Base-by-base conservation (phyloP, 2,888 invertebrate species). In the Cataglyphis albicans region DNA sequence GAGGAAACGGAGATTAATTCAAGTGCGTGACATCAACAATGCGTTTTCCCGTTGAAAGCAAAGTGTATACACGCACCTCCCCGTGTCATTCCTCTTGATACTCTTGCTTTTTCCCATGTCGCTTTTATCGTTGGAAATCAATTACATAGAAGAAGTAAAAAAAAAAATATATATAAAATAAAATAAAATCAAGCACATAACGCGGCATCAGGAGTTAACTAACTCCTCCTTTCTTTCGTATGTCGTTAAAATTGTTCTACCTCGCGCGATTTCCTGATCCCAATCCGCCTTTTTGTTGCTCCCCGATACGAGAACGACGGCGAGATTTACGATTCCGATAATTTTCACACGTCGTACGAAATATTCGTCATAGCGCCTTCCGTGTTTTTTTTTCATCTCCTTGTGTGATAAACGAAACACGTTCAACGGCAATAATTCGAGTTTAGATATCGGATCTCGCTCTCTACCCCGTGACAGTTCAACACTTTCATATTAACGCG, bases 401-500 rank as follows among this genome's bases (percentile, higher is more conserved):
- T 32, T 48, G 59, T 73, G 21, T 9, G 41, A 29, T 57, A 78
- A 32, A 57, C 4, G 41, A 72, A 44, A 44, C 72, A 38, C 52
- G 38, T 76, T 15, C 76, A 44, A 59, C 1, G 32, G 18, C 32
- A 44, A 29, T 70, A 59, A 72, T 59, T 61, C 59, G 78, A 72
- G 78, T 72, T 78, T 59, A 59, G 73, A 73, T 80, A 78, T 44
- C 44, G 78, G 18, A 72, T 21, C 59, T 32, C 15, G 32, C 57
- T 57, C 76, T 57, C 76, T 68, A 59, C 12, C 68, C 29, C 73
- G 44, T 80, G 78, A 72, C 59, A 44, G 21, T 25, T 80, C 72
- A 73, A 59, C 78, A 73, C 78, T 78, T 78, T 78, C 78, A 32
- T 80, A 44, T 72, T 78, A 78, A 78, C 18, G 73, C 59, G 44